phyloP scores from a whole-genome alignment of 2,797 vertebrate species.

The Molossus molossus region DNA sequence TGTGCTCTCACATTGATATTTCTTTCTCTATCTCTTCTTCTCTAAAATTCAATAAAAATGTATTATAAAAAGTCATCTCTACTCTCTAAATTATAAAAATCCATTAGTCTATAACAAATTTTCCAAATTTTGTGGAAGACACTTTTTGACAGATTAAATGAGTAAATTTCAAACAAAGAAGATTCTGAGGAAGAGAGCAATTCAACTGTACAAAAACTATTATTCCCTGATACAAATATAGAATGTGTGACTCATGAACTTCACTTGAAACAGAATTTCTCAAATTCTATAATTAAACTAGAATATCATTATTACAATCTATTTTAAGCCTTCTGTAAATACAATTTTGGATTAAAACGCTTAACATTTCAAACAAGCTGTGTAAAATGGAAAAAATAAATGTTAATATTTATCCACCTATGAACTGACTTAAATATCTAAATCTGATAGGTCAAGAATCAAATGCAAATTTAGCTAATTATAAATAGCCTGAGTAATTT shows the following conservation, averaged over 20 bases:
- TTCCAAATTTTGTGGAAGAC: slow-evolving; percentile 6
- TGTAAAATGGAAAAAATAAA: background rate
- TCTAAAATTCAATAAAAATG: no score
- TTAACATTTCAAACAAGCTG: background rate
- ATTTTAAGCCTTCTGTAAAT: background rate
- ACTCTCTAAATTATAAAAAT: slow-evolving; percentile 23
- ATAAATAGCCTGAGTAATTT: background rate
- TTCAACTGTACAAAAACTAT: background rate
- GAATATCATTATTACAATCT: background rate
- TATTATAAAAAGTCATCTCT: background rate
- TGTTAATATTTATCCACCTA: background rate
- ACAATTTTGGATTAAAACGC: background rate
- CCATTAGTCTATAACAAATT: background rate
- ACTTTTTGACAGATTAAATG: slow-evolving; percentile 9
- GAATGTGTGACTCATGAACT: background rate
- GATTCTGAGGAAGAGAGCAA: background rate
- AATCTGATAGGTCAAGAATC: background rate
- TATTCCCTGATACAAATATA: background rate
- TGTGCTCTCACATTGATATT: no score
- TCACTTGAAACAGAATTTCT: background rate
- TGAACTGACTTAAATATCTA: background rate
- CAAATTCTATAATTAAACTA: background rate
- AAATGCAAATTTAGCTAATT: slow-evolving; percentile 3
- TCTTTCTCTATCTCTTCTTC: no score
- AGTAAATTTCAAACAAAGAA: slow-evolving; percentile 64